phyloP scores from a whole-genome alignment of 2,113 vertebrate species.

The Ophthalmolycus amberensis region DNA sequence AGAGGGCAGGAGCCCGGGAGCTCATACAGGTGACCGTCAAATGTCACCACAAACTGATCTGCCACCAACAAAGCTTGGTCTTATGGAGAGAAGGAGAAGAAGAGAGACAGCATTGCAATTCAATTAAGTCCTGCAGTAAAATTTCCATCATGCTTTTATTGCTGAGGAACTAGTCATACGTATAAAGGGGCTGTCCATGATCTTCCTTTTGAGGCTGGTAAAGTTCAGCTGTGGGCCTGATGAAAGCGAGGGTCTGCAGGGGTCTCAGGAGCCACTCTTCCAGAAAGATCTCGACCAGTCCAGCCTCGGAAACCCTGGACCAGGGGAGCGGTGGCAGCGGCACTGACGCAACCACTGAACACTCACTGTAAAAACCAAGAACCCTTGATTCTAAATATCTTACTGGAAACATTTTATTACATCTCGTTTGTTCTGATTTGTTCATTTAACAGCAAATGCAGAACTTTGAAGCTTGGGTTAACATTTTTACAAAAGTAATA shows the following conservation, averaged over 20 bases:
- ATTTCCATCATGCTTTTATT: neutral
- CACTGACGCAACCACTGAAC: constrained; percentile 74
- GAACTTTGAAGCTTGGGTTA: neutral
- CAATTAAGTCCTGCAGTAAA: neutral
- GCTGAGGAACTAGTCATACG: constrained; percentile 68
- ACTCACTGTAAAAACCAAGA: constrained; percentile 75
- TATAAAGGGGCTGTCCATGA: constrained; percentile 87
- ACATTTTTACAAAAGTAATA: neutral
- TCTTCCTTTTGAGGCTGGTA: constrained; percentile 82
- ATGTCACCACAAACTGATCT: constrained; percentile 85
- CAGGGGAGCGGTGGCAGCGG: constrained; percentile 73
- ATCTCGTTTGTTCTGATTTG: neutral
- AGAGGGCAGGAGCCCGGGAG: constrained; percentile 80
- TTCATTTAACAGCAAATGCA: neutral
- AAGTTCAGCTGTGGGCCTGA: constrained; percentile 81
- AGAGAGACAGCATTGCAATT: neutral
- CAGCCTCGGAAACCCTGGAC: constrained; percentile 64
- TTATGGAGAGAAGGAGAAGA: constrained; percentile 47
- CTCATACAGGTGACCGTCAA: constrained; percentile 85
- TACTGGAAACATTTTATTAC: neutral
- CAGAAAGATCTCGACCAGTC: constrained; percentile 81
- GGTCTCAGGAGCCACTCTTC: constrained; percentile 87
- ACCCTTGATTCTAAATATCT: neutral
- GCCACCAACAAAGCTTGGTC: constrained; percentile 88
- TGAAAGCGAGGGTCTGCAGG: constrained; percentile 71